Evolutionary conservation across 2,113 vertebrate genomes (phyloP).

Genomic region (Mobula hypostoma): DNA sequence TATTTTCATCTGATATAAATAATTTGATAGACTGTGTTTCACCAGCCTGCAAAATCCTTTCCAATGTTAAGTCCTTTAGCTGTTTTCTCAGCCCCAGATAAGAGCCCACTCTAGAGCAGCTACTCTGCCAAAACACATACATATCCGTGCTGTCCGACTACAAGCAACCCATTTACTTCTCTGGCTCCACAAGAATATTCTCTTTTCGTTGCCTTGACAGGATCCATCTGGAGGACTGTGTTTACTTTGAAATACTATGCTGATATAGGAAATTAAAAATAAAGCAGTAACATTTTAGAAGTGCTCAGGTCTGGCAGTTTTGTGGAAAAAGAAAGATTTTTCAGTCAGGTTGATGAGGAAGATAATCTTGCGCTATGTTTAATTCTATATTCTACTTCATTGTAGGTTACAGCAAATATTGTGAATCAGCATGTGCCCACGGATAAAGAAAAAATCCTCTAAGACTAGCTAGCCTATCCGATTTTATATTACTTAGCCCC

Average conservation of each 20-base stretch:
- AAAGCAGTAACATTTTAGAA: too few species aligned
- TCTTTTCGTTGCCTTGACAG: background rate
- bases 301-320: background rate
- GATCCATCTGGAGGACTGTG: background rate
- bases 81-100: background rate
- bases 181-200: background rate
- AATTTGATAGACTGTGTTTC: background rate
- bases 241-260: too few species aligned
- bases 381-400: background rate
- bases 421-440: background rate
- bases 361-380: background rate
- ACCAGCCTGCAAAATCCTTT: background rate
- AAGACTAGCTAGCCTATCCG: background rate
- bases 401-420: background rate
- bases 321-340: background rate
- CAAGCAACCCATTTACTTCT: background rate
- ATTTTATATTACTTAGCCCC: background rate
- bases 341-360: background rate
- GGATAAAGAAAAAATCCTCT: background rate
- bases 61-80: too few species aligned
- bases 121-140: background rate
- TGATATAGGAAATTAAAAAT: too few species aligned
- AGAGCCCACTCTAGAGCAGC: background rate
- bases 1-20: background rate
- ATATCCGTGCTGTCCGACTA: background rate